A percentile compares a stretch with the other conserved stretches of the same genome.
Conservation (phyloP, 2,113 vertebrate genomes). For the Empidonax traillii region DNA sequence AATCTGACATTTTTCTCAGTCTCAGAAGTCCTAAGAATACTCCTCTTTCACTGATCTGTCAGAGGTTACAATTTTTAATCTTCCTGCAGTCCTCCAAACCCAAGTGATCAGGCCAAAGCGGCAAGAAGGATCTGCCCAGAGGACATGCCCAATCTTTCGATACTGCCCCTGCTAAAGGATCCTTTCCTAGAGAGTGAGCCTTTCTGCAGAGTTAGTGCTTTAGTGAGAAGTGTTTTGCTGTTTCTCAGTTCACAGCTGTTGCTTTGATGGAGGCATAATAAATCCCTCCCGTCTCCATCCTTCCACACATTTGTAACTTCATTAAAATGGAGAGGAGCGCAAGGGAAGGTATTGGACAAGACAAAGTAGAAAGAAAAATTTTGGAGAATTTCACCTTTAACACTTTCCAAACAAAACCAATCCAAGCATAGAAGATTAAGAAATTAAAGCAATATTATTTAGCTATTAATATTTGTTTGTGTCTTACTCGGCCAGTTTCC, state of each 20-base stretch:
- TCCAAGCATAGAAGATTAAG: neutral
- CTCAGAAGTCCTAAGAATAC: neutral
- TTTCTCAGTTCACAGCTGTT: neutral
- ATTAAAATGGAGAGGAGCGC: neutral
- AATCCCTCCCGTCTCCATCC: neutral
- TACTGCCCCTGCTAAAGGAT: neutral
- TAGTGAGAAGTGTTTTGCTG: neutral
- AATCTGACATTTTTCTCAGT: neutral
- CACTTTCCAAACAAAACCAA: neutral
- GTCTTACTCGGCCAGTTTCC: neutral
- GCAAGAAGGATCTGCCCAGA: neutral
- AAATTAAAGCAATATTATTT: neutral
- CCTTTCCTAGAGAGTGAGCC: neutral
- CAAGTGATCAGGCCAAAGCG: neutral
- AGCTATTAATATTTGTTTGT: neutral
- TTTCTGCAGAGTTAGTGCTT: neutral
- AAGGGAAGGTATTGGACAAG: neutral
- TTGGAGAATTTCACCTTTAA: neutral
- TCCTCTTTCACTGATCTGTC: fast-evolving
- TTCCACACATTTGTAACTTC: neutral
- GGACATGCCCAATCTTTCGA: neutral
- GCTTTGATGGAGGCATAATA: neutral
- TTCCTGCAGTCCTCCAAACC: neutral
- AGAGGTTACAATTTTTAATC: neutral
- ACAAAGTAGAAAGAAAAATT: neutral